Percentiles rank a stretch among this genome's conserved stretches.
Evolutionary conservation across 2,797 vertebrate species (phyloP).

Genomic region (Oryzias sinensis): DNA sequence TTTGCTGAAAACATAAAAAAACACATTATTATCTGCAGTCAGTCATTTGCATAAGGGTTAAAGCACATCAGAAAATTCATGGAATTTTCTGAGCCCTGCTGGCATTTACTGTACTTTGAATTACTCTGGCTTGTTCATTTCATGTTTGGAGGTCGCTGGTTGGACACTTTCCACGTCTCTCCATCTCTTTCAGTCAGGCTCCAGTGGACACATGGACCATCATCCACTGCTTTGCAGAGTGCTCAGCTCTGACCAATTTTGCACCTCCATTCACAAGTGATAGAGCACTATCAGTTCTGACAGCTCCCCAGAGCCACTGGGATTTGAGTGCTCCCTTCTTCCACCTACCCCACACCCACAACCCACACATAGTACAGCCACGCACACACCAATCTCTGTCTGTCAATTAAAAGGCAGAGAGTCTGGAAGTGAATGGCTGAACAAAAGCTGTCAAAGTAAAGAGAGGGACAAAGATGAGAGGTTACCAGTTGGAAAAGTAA

Average conservation of each 20-base stretch:
- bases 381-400: constrained; percentile 49
- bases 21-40: constrained; percentile 7
- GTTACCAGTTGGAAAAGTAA: constrained; percentile 61
- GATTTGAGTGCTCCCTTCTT: constrained; percentile 73
- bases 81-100: constrained; percentile 18
- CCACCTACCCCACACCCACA: constrained; percentile 48
- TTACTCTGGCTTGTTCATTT: constrained; percentile 56
- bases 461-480: constrained; percentile 53
- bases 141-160: constrained; percentile 55
- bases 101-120: constrained; percentile 35
- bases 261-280: constrained; percentile 78
- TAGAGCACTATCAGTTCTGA: constrained; percentile 83
- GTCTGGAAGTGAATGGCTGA: constrained; percentile 71
- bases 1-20: constrained; percentile 4
- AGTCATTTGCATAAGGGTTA: constrained; percentile 29
- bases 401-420: constrained; percentile 60
- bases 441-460: constrained; percentile 73
- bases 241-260: constrained; percentile 77
- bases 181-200: constrained; percentile 72
- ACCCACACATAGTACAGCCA: constrained; percentile 10
- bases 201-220: constrained; percentile 70
- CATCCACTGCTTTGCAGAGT: constrained; percentile 69
- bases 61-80: constrained; percentile 12
- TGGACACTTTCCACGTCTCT: constrained; percentile 65
- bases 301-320: constrained; percentile 76